Conservation (phyloP, 2,888 invertebrate species). For the Nebria salina region DNA sequence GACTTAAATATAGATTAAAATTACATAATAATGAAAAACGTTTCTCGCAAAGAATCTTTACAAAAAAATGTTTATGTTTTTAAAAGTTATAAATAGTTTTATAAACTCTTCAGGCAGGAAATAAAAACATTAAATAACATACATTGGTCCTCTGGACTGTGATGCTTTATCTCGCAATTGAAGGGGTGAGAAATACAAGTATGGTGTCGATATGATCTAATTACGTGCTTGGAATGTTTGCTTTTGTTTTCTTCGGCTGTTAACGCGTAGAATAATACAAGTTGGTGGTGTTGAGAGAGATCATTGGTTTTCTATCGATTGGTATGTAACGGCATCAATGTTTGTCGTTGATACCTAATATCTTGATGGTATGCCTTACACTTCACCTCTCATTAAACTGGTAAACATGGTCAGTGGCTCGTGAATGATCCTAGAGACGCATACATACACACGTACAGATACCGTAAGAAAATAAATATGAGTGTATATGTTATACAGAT, state of each 20-base stretch:
- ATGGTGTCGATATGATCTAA: constrained; percentile 11
- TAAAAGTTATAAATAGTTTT: too few species aligned
- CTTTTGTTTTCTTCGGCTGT: neutral
- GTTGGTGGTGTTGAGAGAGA: neutral
- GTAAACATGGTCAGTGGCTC: constrained; percentile 44
- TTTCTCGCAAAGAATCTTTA: neutral
- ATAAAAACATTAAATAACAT: too few species aligned
- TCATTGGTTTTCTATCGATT: constrained; percentile 41
- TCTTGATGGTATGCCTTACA: constrained; percentile 43
- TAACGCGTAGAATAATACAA: neutral
- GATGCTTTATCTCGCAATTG: neutral
- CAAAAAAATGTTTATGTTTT: too few species aligned
- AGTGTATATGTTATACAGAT: neutral
- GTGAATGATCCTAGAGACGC: constrained; percentile 21
- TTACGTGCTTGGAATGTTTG: constrained; percentile 24
- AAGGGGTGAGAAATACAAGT: neutral
- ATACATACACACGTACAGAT: neutral
- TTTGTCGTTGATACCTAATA: constrained; percentile 40
- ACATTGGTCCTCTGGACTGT: neutral
- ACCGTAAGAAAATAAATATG: neutral
- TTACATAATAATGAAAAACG: neutral
- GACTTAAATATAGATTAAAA: neutral
- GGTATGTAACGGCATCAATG: constrained; percentile 39
- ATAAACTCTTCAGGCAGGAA: too few species aligned
- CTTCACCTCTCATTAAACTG: constrained; percentile 47